Conservation (phyloP, 2,113 vertebrate genomes). For the Seriola quinqueradiata region DNA sequence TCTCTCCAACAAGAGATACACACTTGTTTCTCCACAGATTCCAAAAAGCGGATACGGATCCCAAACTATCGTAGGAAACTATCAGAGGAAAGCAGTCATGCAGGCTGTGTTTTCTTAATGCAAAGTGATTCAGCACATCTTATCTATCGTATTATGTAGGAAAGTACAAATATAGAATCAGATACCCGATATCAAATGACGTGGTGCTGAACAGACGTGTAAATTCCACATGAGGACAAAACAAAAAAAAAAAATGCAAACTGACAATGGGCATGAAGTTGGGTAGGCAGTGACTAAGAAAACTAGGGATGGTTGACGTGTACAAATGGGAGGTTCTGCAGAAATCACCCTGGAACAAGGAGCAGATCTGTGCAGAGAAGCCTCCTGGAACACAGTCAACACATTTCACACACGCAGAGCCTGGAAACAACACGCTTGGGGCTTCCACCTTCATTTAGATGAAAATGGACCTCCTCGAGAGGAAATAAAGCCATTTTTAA, state of each 20-base stretch:
- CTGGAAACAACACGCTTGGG: conserved; percentile 77
- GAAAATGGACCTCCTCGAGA: conserved; percentile 82
- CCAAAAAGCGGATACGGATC: background rate
- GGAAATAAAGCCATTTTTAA: conserved; percentile 84
- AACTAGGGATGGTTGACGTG: conserved; percentile 52
- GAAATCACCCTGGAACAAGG: conserved; percentile 60
- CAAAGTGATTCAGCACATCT: background rate
- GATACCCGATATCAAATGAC: background rate
- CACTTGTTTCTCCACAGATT: background rate
- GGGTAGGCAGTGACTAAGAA: conserved; percentile 49
- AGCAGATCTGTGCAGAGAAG: conserved; percentile 51
- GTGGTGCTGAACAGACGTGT: background rate
- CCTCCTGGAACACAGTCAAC: conserved; percentile 73
- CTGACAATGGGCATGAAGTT: conserved; percentile 9
- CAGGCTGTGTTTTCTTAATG: conserved; percentile 6
- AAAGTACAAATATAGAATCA: background rate
- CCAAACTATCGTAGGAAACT: background rate
- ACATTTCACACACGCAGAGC: conserved; percentile 72
- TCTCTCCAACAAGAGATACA: background rate
- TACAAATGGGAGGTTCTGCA: conserved; percentile 58
- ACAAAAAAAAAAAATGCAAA: conserved; percentile 12
- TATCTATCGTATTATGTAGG: background rate
- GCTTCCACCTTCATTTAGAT: conserved; percentile 80
- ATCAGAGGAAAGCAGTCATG: background rate
- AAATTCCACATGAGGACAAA: conserved; percentile 11